Evolutionary conservation across 1,140 invertebrate genomes (phyloP).

Genomic region (Metaphire vulgaris): DNA sequence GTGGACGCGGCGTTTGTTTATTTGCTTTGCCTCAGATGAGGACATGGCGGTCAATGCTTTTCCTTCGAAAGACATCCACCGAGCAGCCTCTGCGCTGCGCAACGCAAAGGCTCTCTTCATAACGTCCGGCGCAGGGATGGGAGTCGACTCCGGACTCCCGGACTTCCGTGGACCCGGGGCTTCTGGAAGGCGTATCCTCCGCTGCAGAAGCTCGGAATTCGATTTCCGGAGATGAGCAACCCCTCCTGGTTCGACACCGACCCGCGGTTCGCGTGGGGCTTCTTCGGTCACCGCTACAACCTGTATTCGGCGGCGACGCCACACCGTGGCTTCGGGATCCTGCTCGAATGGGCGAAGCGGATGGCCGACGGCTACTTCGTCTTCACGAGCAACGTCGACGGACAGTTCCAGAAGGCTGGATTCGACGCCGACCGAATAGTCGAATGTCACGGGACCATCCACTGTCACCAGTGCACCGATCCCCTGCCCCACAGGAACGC

Average conservation of each 20-base stretch:
- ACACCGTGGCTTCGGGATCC: conserved; percentile 24
- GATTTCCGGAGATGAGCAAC: conserved; percentile 11
- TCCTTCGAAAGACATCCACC: no score
- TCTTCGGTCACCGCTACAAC: conserved; percentile 25
- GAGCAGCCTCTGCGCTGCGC: neutral
- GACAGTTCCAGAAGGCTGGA: conserved; percentile 28
- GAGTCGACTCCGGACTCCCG: conserved; percentile 20
- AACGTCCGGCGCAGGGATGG: conserved; percentile 20
- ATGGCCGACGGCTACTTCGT: conserved; percentile 24
- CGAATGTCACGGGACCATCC: conserved; percentile 23
- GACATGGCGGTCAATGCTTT: no score
- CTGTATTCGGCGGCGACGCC: conserved; percentile 12
- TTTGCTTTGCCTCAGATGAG: no score
- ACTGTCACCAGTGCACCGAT: conserved; percentile 16
- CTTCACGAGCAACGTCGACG: conserved; percentile 27
- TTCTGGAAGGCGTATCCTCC: conserved; percentile 26
- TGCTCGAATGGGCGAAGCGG: conserved; percentile 12
- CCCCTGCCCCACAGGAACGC: no score
- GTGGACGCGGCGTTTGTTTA: no score
- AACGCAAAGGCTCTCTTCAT: conserved; percentile 20
- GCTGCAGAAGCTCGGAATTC: conserved; percentile 14
- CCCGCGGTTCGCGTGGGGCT: conserved; percentile 21
- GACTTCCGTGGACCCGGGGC: conserved; percentile 18
- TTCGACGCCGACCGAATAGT: conserved; percentile 17
- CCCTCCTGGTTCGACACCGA: conserved; percentile 21